phyloP scores from a whole-genome alignment of 2,888 invertebrate genomes.

The Nematopogon swammerdamellus region DNA sequence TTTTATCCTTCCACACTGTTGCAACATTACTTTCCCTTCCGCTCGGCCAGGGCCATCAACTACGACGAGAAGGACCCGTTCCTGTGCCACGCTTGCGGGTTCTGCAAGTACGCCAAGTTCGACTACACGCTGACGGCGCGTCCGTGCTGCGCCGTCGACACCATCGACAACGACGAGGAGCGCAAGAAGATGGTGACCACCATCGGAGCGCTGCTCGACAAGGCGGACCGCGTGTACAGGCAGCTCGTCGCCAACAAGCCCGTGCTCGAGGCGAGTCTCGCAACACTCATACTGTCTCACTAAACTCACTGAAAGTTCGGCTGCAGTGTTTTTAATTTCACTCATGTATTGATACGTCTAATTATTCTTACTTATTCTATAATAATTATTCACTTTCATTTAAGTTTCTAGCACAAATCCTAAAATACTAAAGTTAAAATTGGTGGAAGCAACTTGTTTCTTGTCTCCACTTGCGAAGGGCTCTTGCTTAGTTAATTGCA shows the following conservation, averaged over 20 bases:
- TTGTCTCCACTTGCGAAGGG: no score
- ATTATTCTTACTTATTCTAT: no score
- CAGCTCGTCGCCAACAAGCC: conserved; percentile 89
- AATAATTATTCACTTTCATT: no score
- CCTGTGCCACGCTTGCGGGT: conserved; percentile 97
- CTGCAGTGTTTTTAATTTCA: no score
- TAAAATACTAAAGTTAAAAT: no score
- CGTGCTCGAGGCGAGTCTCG: conserved; percentile 65
- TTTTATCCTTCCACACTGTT: no score
- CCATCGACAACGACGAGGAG: conserved; percentile 96
- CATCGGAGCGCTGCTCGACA: conserved; percentile 87
- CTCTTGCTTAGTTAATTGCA: no score
- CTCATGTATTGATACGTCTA: no score
- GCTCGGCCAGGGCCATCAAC: conserved; percentile 95
- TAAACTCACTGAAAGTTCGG: background rate
- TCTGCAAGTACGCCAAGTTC: conserved; percentile 99
- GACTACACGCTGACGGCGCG: conserved; percentile 91
- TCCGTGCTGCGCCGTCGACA: conserved; percentile 95
- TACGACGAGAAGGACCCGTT: conserved; percentile 99
- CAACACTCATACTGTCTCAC: background rate
- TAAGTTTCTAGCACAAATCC: no score
- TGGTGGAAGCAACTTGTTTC: no score
- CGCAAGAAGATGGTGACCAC: conserved; percentile 90
- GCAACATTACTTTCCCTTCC: no score
- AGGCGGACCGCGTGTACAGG: conserved; percentile 91